A percentile compares a stretch with the other conserved stretches of the same genome.
phyloP scores from a whole-genome alignment of 2,113 vertebrate species.

The Todiramphus saurophagus region DNA sequence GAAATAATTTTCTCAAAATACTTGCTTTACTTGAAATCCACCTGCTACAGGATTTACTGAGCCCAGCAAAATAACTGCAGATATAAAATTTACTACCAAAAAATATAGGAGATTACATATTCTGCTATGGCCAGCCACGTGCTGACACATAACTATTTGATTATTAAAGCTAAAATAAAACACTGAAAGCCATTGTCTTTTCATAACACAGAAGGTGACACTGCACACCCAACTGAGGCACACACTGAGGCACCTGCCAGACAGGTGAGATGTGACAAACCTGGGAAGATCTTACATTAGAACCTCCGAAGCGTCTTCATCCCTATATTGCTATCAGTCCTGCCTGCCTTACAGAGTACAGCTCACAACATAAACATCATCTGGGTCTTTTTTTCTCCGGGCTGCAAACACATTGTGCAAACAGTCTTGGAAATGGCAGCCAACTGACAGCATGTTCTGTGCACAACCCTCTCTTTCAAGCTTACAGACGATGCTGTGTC shows the following conservation, averaged over 20 bases:
- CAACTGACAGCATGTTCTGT: not conserved
- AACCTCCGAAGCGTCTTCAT: not conserved
- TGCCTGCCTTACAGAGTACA: not conserved
- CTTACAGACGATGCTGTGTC: not conserved
- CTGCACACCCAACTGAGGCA: not conserved
- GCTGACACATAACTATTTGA: not conserved
- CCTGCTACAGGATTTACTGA: not conserved
- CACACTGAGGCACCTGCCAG: not conserved
- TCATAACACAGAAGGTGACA: not conserved
- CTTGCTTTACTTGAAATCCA: not conserved
- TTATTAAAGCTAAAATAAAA: slow-evolving; percentile 39
- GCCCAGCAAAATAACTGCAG: not conserved
- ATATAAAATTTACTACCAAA: not conserved
- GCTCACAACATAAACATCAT: not conserved
- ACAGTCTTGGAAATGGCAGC: not conserved
- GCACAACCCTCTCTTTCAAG: not conserved
- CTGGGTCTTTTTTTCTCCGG: not conserved
- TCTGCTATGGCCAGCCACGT: not conserved
- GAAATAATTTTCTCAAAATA: not conserved
- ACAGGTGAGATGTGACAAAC: not conserved
- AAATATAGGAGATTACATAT: not conserved
- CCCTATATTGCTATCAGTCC: not conserved
- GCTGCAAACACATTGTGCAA: not conserved
- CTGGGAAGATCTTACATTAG: not conserved
- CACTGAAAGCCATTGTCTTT: not conserved